Conservation (phyloP, 2,888 invertebrate genomes). For the Pyrochroa serraticornis region DNA sequence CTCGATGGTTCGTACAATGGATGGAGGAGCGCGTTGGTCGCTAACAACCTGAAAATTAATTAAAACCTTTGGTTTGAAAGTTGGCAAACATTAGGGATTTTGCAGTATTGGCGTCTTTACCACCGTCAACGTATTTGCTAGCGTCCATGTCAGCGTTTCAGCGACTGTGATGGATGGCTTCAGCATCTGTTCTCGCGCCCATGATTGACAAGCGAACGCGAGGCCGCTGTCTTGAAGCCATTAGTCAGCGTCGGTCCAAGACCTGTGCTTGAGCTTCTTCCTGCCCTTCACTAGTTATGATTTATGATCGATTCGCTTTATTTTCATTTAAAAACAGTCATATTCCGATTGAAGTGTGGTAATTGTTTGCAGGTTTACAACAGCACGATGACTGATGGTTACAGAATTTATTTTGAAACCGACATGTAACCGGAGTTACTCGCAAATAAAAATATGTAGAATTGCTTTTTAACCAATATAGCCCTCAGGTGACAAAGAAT, state of each 20-base stretch:
- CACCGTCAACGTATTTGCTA: conserved; percentile 32
- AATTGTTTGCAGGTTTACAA: too few species aligned
- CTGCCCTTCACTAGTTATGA: conserved; percentile 26
- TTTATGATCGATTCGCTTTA: conserved; percentile 25
- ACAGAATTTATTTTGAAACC: too few species aligned
- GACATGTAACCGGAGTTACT: too few species aligned
- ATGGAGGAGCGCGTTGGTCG: not conserved
- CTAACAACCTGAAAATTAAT: too few species aligned
- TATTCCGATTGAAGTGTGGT: not conserved
- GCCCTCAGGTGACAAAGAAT: too few species aligned
- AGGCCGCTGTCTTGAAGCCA: conserved; percentile 46
- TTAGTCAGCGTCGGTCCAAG: conserved; percentile 40
- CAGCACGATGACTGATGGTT: too few species aligned
- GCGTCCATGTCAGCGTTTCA: conserved; percentile 35
- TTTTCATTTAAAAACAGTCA: conserved; percentile 22
- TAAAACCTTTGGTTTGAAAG: not conserved
- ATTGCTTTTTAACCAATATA: too few species aligned
- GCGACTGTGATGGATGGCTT: conserved; percentile 37
- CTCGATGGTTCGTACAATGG: not conserved
- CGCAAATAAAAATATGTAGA: too few species aligned
- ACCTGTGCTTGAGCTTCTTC: conserved; percentile 22
- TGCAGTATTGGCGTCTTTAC: conserved; percentile 7
- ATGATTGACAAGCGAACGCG: conserved; percentile 48
- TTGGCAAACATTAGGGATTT: not conserved
- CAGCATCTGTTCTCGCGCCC: conserved; percentile 45